Evolutionary conservation across 92 coral and sea anemone genomes (phyloP).

Genomic region (Micromussa lordhowensis): DNA sequence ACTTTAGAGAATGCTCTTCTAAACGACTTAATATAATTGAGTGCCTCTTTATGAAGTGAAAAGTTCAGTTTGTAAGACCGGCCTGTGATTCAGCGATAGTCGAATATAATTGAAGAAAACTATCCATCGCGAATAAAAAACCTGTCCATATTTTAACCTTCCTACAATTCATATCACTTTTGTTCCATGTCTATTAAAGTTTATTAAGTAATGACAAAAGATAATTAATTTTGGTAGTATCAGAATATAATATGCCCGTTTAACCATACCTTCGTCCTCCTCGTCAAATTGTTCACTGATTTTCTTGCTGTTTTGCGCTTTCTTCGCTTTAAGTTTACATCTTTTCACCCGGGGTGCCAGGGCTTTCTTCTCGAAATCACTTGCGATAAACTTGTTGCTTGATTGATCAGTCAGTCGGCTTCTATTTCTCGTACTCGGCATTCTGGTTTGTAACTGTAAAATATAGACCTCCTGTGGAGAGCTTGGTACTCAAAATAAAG

Average conservation of each 20-base stretch:
- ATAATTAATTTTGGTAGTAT: not conserved
- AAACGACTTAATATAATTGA: not conserved
- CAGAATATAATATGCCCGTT: constrained; percentile 1
- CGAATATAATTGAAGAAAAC: not conserved
- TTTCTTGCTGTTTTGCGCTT: constrained; percentile 51
- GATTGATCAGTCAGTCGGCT: constrained; percentile 30
- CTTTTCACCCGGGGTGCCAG: constrained; percentile 4
- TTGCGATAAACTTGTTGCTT: constrained; percentile 2
- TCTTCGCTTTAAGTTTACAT: constrained; percentile 54
- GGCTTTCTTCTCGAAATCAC: constrained; percentile 5
- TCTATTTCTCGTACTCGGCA: constrained; percentile 51
- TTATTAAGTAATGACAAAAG: constrained; percentile 17
- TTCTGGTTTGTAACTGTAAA: constrained; percentile 23
- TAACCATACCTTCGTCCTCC: constrained; percentile 48
- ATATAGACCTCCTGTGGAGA: constrained; percentile 18
- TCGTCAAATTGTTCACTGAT: constrained; percentile 54
- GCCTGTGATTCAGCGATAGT: not conserved
- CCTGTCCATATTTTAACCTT: not conserved
- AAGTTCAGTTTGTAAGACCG: not conserved
- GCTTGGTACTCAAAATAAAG: not conserved
- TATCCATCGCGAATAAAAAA: not conserved
- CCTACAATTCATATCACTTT: not conserved
- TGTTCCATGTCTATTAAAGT: constrained; percentile 15
- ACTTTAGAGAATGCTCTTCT: too few relatives aligned
- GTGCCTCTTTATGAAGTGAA: not conserved